These are phyloP conservation scores for Pegoplata infirma DNA, from an alignment of 2,888 invertebrate genomes.

Conservation along the genomic window DNA sequence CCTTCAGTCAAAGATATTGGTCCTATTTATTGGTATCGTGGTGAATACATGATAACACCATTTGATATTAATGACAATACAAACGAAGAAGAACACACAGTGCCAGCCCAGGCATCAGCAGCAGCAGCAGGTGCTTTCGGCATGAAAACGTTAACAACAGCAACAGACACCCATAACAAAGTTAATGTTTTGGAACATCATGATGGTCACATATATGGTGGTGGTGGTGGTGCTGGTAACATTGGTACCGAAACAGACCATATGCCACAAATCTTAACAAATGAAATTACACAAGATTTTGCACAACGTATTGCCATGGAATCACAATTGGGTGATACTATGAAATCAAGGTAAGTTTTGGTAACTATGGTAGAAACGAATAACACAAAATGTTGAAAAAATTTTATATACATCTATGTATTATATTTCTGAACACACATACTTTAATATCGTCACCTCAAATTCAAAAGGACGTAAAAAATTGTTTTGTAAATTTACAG, in stretches of 20 bases:
- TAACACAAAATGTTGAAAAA: too few species aligned
- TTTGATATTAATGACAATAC: conserved; percentile 69
- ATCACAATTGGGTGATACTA: conserved; percentile 81
- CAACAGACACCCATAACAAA: conserved; percentile 44
- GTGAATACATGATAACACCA: conserved; percentile 76
- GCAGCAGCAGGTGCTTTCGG: conserved; percentile 1
- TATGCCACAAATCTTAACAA: conserved; percentile 62
- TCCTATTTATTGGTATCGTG: conserved; percentile 85
- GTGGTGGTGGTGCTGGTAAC: background rate
- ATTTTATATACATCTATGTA: too few species aligned
- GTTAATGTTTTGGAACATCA: conserved; percentile 42
- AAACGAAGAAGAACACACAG: conserved; percentile 6
- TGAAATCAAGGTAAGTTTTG: conserved; percentile 82
- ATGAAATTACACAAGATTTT: conserved; percentile 73
- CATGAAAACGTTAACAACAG: background rate
- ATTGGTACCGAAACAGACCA: conserved; percentile 22
- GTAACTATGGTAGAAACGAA: background rate
- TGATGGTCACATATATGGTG: conserved; percentile 4
- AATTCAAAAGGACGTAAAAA: too few species aligned
- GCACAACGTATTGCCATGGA: conserved; percentile 76
- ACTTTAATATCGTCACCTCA: too few species aligned
- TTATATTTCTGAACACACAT: background rate
- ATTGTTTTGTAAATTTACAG: too few species aligned
- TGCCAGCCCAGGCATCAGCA: conserved; percentile 5
- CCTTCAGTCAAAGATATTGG: conserved; percentile 83